A percentile compares a stretch with the other conserved stretches of the same genome.
Evolutionary conservation across 2,888 invertebrate species (phyloP).

Genomic region (Bimastos eiseni): DNA sequence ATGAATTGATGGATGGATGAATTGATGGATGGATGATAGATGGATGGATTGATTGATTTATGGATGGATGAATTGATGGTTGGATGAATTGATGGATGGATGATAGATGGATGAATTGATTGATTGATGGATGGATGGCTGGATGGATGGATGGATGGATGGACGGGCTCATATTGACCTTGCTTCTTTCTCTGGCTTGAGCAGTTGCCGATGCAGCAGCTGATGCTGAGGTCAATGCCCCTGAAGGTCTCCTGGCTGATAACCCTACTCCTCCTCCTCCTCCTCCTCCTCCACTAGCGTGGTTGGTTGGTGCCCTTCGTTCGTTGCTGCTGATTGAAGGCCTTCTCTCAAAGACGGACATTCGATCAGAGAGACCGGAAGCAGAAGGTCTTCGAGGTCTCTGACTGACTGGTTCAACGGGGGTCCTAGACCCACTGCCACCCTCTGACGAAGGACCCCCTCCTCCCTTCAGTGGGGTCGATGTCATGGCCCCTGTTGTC

Average conservation of each 20-base stretch:
- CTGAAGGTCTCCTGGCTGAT: neutral
- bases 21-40: too few relatives aligned
- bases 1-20: too few relatives aligned
- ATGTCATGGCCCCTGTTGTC: neutral
- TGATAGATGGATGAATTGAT: neutral
- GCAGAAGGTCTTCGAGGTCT: neutral
- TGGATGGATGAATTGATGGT: neutral
- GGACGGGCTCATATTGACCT: neutral
- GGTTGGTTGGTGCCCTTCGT: neutral
- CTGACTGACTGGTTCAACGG: conserved; percentile 13
- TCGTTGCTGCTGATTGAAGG: neutral
- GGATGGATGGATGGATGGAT: neutral
- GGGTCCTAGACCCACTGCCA: conserved; percentile 8
- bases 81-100: neutral
- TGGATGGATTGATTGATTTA: neutral
- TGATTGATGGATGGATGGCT: neutral
- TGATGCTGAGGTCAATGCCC: neutral
- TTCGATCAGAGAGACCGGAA: neutral
- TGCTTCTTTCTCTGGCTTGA: neutral
- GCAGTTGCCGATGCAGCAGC: neutral
- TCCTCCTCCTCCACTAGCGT: neutral
- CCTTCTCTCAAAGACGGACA: neutral
- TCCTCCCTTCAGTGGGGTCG: too few relatives aligned
- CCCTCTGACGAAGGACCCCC: neutral
- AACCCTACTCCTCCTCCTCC: neutral